Conservation (phyloP, 2,888 invertebrate species). For the Chesias legatella region DNA sequence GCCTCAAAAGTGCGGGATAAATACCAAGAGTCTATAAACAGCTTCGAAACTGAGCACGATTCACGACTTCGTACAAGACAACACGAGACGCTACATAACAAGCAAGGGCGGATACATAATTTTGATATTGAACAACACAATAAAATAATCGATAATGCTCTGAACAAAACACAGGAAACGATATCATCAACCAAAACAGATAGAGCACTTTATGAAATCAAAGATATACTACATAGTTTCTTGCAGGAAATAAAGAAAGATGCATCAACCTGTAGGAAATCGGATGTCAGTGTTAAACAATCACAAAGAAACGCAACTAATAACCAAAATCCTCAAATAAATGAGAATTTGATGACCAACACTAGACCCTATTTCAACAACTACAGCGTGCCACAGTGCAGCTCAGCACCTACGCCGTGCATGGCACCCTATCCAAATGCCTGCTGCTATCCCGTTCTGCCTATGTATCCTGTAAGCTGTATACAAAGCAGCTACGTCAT, state of each 20-base stretch:
- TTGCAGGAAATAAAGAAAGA: slow-evolving; percentile 67
- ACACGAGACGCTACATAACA: slow-evolving; percentile 17
- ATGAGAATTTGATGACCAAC: slow-evolving; percentile 32
- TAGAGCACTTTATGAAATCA: slow-evolving; percentile 66
- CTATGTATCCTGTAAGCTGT: slow-evolving; percentile 59
- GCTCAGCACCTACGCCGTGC: slow-evolving; percentile 34
- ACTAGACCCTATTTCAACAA: slow-evolving; percentile 40
- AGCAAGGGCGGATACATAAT: slow-evolving; percentile 21
- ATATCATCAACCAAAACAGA: slow-evolving; percentile 52
- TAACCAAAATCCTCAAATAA: slow-evolving; percentile 28
- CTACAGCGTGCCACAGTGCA: slow-evolving; percentile 36
- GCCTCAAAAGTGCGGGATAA: slow-evolving; percentile 25
- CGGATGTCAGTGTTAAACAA: slow-evolving; percentile 35
- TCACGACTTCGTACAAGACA: slow-evolving; percentile 21
- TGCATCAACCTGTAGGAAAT: slow-evolving; percentile 42
- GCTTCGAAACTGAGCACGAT: slow-evolving; percentile 31
- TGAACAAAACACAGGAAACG: slow-evolving; percentile 51
- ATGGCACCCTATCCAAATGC: slow-evolving; percentile 48
- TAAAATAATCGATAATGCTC: slow-evolving; percentile 35
- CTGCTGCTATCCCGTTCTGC: slow-evolving; percentile 63
- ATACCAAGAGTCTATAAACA: slow-evolving; percentile 25
- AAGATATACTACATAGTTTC: slow-evolving; percentile 64
- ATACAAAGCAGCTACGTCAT: slow-evolving; percentile 52
- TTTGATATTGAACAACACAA: slow-evolving; percentile 35
- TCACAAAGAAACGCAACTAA: slow-evolving; percentile 30